Conservation (phyloP, 2,113 vertebrate genomes). For the Propithecus coquereli region DNA sequence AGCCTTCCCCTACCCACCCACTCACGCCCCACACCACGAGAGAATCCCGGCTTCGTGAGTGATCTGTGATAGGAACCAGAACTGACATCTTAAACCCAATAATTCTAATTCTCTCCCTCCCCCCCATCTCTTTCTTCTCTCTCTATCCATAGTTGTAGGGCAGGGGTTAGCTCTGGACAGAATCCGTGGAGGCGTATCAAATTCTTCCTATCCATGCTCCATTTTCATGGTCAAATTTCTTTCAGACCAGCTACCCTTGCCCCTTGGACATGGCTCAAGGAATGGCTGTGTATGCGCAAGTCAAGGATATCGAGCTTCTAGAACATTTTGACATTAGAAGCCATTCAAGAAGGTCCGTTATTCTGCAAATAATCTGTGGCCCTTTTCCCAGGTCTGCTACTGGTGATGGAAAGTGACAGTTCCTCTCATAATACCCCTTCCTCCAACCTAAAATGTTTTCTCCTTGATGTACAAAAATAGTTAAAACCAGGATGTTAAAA, state of each 20-base stretch:
- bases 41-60: not conserved
- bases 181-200: not conserved
- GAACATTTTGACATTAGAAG: not conserved
- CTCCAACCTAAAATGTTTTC: not conserved
- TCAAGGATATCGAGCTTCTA: not conserved
- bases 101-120: fast-evolving
- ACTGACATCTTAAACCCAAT: not conserved
- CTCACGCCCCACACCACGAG: not conserved
- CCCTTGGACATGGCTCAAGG: not conserved
- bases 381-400: not conserved
- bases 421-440: no score
- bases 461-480: not conserved
- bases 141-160: not conserved
- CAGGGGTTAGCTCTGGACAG: not conserved
- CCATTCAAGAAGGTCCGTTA: not conserved
- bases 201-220: no score
- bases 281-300: not conserved
- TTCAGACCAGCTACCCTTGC: not conserved
- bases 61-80: not conserved
- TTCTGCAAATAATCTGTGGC: not conserved
- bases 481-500: not conserved
- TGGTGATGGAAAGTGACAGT: not conserved
- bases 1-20: not conserved
- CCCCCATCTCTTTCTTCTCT: not conserved
- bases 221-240: not conserved